Conservation (phyloP, 1,140 invertebrate genomes). For the Vanessa tameamea region DNA sequence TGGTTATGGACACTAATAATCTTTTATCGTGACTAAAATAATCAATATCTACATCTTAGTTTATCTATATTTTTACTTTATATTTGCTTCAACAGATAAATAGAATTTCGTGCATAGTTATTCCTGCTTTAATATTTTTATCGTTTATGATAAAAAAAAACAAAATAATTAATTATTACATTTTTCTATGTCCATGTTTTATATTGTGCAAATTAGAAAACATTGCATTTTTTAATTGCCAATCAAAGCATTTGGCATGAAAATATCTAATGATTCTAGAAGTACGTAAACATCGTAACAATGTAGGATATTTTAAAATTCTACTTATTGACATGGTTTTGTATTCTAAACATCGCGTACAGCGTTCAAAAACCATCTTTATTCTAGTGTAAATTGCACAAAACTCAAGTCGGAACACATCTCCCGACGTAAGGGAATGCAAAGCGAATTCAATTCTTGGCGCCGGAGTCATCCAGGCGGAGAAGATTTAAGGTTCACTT, state of each 20-base stretch:
- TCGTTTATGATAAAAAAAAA: neutral
- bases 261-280: too few species aligned
- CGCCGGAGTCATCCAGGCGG: slow-evolving; percentile 47
- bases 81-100: too few species aligned
- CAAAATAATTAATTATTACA: neutral
- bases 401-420: slow-evolving; percentile 30
- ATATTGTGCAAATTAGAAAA: too few species aligned
- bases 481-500: slow-evolving; percentile 71
- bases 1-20: neutral
- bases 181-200: too few species aligned
- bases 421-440: slow-evolving; percentile 21
- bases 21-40: neutral
- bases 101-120: too few species aligned
- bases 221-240: too few species aligned
- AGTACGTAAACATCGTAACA: neutral
- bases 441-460: slow-evolving; percentile 66
- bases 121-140: too few species aligned
- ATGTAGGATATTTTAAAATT: neutral
- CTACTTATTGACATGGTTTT: neutral
- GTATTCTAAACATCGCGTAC: slow-evolving; percentile 4
- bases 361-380: slow-evolving; percentile 2
- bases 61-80: too few species aligned
- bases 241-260: too few species aligned
- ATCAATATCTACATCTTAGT: neutral
- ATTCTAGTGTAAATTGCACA: slow-evolving; percentile 23